These are phyloP conservation scores for Sycophila texana DNA, from an alignment of 2,888 invertebrate species.

Conservation along the genomic window DNA sequence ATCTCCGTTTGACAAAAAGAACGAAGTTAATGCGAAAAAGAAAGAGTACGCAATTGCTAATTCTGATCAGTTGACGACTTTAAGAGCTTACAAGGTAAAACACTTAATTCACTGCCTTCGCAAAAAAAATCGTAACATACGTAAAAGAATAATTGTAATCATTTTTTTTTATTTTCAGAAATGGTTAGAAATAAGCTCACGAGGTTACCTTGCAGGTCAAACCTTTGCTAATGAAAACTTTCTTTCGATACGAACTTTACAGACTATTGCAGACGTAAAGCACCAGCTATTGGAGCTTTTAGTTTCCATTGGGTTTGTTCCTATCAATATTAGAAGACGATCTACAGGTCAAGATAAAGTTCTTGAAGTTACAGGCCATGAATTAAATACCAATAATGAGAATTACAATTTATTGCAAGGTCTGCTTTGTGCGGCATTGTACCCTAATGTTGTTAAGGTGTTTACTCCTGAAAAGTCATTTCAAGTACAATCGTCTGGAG, in stretches of 20 bases:
- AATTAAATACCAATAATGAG: constrained; percentile 85
- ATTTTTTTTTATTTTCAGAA: constrained; percentile 77
- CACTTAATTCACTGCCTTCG: too few species aligned
- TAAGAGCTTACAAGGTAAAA: constrained; percentile 89
- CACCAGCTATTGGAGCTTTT: constrained; percentile 86
- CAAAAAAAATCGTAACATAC: neutral
- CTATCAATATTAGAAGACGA: constrained; percentile 79
- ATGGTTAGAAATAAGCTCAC: constrained; percentile 84
- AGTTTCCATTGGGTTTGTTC: constrained; percentile 87
- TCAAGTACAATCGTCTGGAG: constrained; percentile 84
- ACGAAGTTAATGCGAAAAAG: constrained; percentile 84
- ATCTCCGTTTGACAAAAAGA: constrained; percentile 84
- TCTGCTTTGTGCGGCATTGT: constrained; percentile 92
- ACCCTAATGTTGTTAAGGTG: constrained; percentile 93
- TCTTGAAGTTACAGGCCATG: constrained; percentile 80
- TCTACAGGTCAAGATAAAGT: constrained; percentile 82
- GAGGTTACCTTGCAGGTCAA: constrained; percentile 82
- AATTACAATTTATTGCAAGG: constrained; percentile 87
- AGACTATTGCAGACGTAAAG: constrained; percentile 92
- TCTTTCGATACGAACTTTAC: constrained; percentile 87
- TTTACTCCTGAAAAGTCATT: constrained; percentile 88
- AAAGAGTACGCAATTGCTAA: constrained; percentile 86
- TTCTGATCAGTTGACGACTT: constrained; percentile 92
- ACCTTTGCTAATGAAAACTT: constrained; percentile 90
- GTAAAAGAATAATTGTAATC: neutral